Evolutionary conservation across 2,888 invertebrate species (phyloP), one percentile per base, ranked within the genome.

Genomic region (Gryllus longicercus): DNA sequence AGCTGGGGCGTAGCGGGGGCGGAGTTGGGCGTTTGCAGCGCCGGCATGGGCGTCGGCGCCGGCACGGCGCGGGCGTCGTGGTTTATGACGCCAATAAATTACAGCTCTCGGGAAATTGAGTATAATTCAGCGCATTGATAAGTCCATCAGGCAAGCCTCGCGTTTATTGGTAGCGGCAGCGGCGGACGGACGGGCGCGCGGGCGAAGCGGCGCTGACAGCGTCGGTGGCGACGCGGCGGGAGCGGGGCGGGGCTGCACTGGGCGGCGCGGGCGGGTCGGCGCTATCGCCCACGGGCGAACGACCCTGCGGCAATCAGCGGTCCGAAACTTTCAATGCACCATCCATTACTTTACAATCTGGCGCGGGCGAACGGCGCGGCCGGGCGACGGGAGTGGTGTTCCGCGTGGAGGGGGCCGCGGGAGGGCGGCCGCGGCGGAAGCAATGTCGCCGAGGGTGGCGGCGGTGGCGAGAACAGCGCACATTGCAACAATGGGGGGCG

Each of bases 11-110:
- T 3, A 12, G 11, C 12, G 12, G n/a, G 14, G 63, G n/a, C 5
- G n/a, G 63, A 8, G 63, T 14, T 8, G 63, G 14, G 38, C 38
- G 63, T 8, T 63, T 63, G 63, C 11, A 63, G 63, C 14, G 63
- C 14, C 63, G 63, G 63, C 63, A 63, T 14, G 63, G 63, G 63
- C 14, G n/a, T 63, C 16, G 63, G n/a, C 63, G 63, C 8, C 38
- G 38, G 38, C 63, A 63, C n/a, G 63, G 63, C 63, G 63, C n/a
- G 16, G 38, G 63, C 63, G n/a, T n/a, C 63, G 63, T n/a, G n/a
- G 63, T 63, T 63, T 63, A 63, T 63, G 63, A 63, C 63, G 63
- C n/a, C 63, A 63, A 63, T 63, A 63, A 63, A 63, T 63, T 63
- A 63, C 63, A n/a, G 16, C n/a, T 63, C 63, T 63, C 63, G n/a